phyloP scores from a whole-genome alignment of 2,113 vertebrate genomes.

The Corythornis madagascariensis region DNA sequence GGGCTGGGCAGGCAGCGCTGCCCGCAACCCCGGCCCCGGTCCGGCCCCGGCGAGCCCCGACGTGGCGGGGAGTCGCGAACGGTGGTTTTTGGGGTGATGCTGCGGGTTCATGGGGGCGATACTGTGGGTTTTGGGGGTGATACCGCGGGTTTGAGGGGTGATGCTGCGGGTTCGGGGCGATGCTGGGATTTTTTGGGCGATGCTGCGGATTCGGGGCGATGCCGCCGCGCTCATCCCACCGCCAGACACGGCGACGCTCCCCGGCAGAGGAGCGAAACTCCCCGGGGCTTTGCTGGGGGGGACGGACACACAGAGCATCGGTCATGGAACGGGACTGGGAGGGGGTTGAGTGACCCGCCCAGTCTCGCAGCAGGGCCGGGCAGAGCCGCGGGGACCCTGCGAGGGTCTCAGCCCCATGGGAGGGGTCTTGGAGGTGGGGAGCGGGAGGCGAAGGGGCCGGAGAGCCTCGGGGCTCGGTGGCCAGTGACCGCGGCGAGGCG shows the following conservation, averaged over 20 bases:
- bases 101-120: not conserved
- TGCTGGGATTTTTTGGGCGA: not conserved
- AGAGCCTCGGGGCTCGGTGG: not conserved
- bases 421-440: not conserved
- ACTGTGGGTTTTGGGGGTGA: not conserved
- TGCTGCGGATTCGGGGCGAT: not conserved
- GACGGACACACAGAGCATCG: not conserved
- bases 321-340: not conserved
- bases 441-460: not conserved
- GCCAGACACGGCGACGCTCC: not conserved
- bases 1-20: not conserved
- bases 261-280: not conserved
- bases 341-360: not conserved
- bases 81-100: not conserved
- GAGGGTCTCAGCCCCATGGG: not conserved
- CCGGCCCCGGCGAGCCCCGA: not conserved
- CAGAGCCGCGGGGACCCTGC: no score
- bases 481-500: not conserved
- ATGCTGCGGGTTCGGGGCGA: not conserved
- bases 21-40: not conserved
- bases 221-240: not conserved
- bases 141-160: not conserved
- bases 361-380: not conserved
- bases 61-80: not conserved
- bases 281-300: not conserved